Percentiles rank a stretch among this genome's conserved stretches.
Conservation (phyloP, 2,113 vertebrate genomes). For the Coregonus clupeaformis region DNA sequence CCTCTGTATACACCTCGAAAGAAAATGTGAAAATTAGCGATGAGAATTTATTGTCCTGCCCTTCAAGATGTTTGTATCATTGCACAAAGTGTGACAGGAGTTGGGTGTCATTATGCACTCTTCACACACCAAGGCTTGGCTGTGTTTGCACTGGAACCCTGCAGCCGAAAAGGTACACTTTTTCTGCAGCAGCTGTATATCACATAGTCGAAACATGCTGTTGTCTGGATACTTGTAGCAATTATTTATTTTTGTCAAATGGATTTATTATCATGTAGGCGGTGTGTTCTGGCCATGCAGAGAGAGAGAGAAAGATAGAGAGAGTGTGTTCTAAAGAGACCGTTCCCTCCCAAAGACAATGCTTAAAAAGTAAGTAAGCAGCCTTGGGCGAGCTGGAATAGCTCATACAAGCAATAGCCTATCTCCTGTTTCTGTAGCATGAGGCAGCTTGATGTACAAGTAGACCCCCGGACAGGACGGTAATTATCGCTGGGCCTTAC, state of each 20-base stretch:
- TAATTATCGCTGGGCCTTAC: too few species aligned
- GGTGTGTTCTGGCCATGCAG: background rate
- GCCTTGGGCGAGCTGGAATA: too few species aligned
- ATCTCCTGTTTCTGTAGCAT: too few species aligned
- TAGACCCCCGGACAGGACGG: too few species aligned
- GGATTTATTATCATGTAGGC: background rate
- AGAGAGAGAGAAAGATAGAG: background rate
- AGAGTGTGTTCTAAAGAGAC: background rate
- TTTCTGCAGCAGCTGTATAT: background rate
- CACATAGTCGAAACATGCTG: background rate
- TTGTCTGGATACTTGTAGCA: too few species aligned
- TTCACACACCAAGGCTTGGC: background rate
- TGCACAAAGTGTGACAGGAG: slow-evolving; percentile 41
- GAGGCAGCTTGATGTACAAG: too few species aligned
- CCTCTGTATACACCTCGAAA: slow-evolving; percentile 30
- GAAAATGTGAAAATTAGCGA: background rate
- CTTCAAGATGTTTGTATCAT: slow-evolving; percentile 49
- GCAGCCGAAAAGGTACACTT: background rate
- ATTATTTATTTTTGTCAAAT: background rate
- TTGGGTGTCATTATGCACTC: slow-evolving; percentile 28
- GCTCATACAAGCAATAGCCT: too few species aligned
- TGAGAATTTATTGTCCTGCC: slow-evolving; percentile 17
- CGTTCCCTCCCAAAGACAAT: too few species aligned
- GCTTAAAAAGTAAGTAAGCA: too few species aligned
- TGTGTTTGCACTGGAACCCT: background rate